Percentiles rank a stretch among this genome's conserved stretches.
Conservation (phyloP, 2,113 vertebrate species). For the Suncus etruscus region DNA sequence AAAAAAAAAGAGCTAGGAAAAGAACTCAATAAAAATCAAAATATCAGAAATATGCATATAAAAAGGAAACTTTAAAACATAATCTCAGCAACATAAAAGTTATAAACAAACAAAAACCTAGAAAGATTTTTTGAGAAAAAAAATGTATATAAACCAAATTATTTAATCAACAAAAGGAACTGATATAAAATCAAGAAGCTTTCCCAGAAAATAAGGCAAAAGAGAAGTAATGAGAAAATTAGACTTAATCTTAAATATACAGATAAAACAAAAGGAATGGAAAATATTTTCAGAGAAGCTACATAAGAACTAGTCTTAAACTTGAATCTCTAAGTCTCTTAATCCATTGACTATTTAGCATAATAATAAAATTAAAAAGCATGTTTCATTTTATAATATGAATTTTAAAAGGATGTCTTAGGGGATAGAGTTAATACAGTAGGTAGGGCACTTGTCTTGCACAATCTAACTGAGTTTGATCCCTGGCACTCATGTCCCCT, state of each 20-base stretch:
- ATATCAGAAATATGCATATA: background rate
- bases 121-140: background rate
- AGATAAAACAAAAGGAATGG: constrained; percentile 23
- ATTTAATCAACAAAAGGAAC: background rate
- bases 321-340: background rate
- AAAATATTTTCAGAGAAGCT: constrained; percentile 43
- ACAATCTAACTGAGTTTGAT: too few relatives aligned
- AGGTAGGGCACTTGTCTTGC: too few relatives aligned
- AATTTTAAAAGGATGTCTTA: background rate
- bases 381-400: background rate
- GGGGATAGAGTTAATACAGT: too few relatives aligned
- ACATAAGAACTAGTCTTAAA: background rate
- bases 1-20: too few relatives aligned
- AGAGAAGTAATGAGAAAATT: constrained; percentile 10
- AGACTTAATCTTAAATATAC: background rate
- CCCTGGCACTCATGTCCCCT: too few relatives aligned
- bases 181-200: constrained; percentile 13
- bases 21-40: background rate
- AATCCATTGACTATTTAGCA: constrained; percentile 8
- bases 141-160: background rate
- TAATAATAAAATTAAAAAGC: background rate
- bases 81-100: background rate
- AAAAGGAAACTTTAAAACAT: background rate
- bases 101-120: constrained; percentile 9
- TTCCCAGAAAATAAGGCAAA: constrained; percentile 36